Percentiles rank a stretch among this genome's conserved stretches.
Evolutionary conservation across 2,888 invertebrate species (phyloP).

Genomic region (Saturnia pavonia): DNA sequence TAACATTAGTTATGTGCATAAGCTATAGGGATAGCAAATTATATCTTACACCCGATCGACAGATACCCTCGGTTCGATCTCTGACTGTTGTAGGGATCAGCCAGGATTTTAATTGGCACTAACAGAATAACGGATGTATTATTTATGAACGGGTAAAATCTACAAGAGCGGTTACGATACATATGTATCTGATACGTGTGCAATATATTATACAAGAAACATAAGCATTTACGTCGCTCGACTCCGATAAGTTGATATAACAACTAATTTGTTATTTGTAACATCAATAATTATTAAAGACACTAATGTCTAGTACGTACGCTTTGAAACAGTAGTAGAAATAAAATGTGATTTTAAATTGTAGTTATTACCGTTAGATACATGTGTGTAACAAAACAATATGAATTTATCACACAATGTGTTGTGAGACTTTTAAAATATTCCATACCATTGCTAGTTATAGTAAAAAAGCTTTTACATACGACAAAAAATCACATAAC

Average conservation of each 20-base stretch:
- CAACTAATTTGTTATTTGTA: neutral
- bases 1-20: too few relatives aligned
- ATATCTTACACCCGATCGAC: too few relatives aligned
- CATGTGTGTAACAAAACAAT: neutral
- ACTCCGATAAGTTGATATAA: neutral
- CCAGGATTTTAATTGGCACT: neutral
- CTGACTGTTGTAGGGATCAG: conserved; percentile 4
- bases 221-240: neutral
- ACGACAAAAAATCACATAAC: too few relatives aligned
- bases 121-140: neutral
- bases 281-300: neutral
- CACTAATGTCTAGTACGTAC: too few relatives aligned
- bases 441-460: too few relatives aligned
- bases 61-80: neutral
- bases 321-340: neutral
- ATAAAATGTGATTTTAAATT: neutral
- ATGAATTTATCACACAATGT: neutral
- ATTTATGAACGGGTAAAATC: neutral
- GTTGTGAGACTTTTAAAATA: too few relatives aligned
- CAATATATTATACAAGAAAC: neutral
- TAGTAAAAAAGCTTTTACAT: too few relatives aligned
- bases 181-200: neutral
- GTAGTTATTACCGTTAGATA: neutral
- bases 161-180: neutral
- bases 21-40: too few relatives aligned